A percentile compares a stretch with the other conserved stretches of the same genome.
phyloP scores from a whole-genome alignment of 2,888 invertebrate genomes.

The Ceriagrion tenellum region DNA sequence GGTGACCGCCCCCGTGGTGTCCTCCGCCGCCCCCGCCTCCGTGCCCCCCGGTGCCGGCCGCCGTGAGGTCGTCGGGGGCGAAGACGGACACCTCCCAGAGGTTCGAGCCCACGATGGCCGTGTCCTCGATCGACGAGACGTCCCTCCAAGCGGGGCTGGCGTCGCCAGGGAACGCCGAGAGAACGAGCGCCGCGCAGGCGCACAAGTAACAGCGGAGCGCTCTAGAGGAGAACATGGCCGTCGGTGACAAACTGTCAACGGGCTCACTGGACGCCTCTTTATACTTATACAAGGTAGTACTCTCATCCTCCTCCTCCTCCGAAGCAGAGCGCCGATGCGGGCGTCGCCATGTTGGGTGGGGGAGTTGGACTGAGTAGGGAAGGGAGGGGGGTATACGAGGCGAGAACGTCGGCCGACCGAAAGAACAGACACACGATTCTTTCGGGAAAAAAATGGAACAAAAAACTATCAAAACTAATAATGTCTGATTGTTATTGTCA shows the following conservation, averaged over 20 bases:
- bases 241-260: background rate
- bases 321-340: background rate
- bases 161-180: background rate
- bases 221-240: background rate
- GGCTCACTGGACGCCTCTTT: background rate
- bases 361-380: no score
- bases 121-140: constrained; percentile 78
- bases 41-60: constrained; percentile 24
- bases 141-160: constrained; percentile 23
- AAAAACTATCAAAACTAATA: no score
- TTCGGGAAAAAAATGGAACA: no score
- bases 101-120: constrained; percentile 81
- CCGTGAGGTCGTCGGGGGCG: constrained; percentile 62
- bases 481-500: no score
- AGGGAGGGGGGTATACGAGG: no score
- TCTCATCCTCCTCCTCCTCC: no score
- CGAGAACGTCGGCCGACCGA: no score
- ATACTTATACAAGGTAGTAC: background rate
- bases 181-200: no score
- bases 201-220: no score
- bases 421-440: no score
- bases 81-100: constrained; percentile 80
- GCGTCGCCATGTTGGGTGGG: background rate
- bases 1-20: constrained; percentile 79
- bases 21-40: background rate